Evolutionary conservation across 2,888 invertebrate genomes (phyloP), one percentile per base, ranked within the genome.

Genomic region (Eupithecia vulgata): DNA sequence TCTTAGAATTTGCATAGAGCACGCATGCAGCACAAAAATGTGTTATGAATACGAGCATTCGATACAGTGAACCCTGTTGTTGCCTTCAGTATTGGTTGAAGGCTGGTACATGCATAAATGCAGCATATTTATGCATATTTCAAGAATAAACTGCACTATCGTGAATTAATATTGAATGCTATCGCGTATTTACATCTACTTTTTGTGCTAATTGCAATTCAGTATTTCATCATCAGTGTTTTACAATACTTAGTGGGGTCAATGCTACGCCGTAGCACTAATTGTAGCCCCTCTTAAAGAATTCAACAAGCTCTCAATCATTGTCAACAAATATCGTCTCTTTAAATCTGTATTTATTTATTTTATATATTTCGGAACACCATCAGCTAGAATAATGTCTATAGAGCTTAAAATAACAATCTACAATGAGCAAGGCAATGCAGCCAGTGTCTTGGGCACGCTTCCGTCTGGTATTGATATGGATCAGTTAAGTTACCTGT

Each of bases 1-100:
- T 89, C 87, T 85, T 80, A 77, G 78, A 84, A 88, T 90, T 88
- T 87, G 84, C 86, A 88, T 88, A 81, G 81, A 83, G 80, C 84
- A 84, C 81, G 83, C 81, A 83, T 84, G 80, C 73, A 76, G 75
- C 82, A 83, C 79, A 80, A 82, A 84, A 82, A 80, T 80, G 74
- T 76, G 72, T 75, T 78, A 74, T 74, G 80, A 78, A 74, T 78
- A 74, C 73, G 79, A 78, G 77, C 66, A 76, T 72, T 75, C 75
- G 70, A 78, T 79, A 75, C 77, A 75, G 72, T 78, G 77, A 80
- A 80, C 80, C 71, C 76, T 80, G 81, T 82, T 78, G 79, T 79
- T 78, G 76, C 72, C 79, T 81, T 77, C 76, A 67, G 70, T 80
- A 73, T 72, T 73, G 74, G 73, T 75, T 79, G 83, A 83, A 83